A percentile compares a stretch with the other conserved stretches of the same genome.
phyloP scores from a whole-genome alignment of 2,113 vertebrate species.

The sheep (Ovis aries) region ARS-UI_Ramb_v3.0 NC_056067.1:40676501-40677000 shows the following conservation, averaged over 20 bases:
- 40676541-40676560: neutral
- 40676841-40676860: too few species aligned
- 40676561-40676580: neutral
- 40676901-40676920: neutral
- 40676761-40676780: neutral
- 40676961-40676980: neutral
- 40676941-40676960: rapidly evolving
- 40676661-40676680: neutral
- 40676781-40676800: neutral
- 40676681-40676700: neutral
- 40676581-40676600: neutral
- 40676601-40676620: neutral
- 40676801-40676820: neutral
- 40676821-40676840: too few species aligned
- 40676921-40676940: rapidly evolving
- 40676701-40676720: neutral
- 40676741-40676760: neutral
- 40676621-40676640: neutral
- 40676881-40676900: neutral
- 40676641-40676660: neutral
- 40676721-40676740: neutral
- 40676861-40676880: neutral
- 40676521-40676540: neutral
- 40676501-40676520: neutral
- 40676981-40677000: too few species aligned